Evolutionary conservation across 2,113 vertebrate species (phyloP).

Genomic region (Chlamydotis undulata): DNA sequence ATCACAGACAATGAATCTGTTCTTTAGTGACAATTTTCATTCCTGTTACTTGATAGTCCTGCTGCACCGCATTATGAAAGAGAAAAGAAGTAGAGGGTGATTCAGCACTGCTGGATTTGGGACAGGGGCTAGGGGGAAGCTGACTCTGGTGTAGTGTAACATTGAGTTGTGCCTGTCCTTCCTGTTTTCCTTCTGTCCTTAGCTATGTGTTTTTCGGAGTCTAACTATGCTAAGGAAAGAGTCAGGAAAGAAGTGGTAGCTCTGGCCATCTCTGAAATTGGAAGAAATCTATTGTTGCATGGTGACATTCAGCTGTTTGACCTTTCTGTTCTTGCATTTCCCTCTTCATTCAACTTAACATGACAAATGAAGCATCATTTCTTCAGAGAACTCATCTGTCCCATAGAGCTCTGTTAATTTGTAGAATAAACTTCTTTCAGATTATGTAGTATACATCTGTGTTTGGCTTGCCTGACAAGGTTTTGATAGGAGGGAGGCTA

Average conservation of each 20-base stretch:
- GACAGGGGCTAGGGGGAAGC: background rate
- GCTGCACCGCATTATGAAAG: background rate
- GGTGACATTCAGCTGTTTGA: background rate
- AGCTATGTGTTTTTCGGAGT: background rate
- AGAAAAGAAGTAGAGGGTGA: background rate
- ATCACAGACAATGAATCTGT: fast-evolving
- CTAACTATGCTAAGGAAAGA: background rate
- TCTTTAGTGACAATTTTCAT: background rate
- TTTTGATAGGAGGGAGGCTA: too few species aligned
- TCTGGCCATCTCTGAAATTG: background rate
- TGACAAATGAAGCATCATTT: background rate
- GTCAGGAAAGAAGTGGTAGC: background rate
- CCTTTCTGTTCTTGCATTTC: background rate
- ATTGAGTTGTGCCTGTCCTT: background rate
- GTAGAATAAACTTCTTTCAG: background rate
- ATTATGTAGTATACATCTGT: background rate
- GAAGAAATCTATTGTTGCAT: background rate
- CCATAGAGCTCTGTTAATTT: background rate
- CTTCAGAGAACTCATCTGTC: background rate
- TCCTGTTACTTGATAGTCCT: background rate
- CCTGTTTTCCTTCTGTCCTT: background rate
- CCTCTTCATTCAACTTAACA: background rate
- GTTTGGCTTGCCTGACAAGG: too few species aligned
- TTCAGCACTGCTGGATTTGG: background rate
- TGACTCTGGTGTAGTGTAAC: fast-evolving